phyloP scores from a whole-genome alignment of 2,113 vertebrate genomes.

The Oryzias javanicus region DNA sequence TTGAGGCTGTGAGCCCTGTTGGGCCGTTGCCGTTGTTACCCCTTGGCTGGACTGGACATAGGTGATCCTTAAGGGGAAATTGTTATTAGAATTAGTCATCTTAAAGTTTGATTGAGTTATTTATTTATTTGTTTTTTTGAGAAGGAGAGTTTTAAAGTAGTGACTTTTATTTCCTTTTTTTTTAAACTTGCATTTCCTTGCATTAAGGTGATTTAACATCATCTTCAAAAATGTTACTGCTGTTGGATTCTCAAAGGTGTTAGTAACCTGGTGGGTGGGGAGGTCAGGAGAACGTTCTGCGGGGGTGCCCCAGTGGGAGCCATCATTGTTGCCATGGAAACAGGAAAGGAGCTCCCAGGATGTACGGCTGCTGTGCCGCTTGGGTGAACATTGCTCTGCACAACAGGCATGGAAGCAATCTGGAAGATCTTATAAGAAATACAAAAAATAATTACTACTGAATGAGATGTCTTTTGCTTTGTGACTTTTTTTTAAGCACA shows the following conservation, averaged over 20 bases:
- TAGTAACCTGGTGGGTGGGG: conserved; percentile 84
- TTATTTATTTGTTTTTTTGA: background rate
- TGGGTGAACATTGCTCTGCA: conserved; percentile 75
- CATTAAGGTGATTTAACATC: background rate
- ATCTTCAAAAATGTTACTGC: background rate
- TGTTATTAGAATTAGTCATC: background rate
- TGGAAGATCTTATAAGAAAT: conserved; percentile 82
- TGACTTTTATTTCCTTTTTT: conserved; percentile 9
- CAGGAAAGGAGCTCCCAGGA: conserved; percentile 80
- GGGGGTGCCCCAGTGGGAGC: conserved; percentile 76
- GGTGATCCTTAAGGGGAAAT: conserved; percentile 78
- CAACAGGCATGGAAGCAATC: conserved; percentile 85
- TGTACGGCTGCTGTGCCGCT: conserved; percentile 57
- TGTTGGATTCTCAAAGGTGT: conserved; percentile 11
- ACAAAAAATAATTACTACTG: background rate
- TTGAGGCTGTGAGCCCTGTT: conserved; percentile 65
- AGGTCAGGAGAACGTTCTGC: conserved; percentile 86
- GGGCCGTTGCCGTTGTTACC: conserved; percentile 64
- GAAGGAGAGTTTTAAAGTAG: background rate
- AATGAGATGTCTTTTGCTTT: background rate
- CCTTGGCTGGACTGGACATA: conserved; percentile 84
- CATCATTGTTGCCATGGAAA: conserved; percentile 81
- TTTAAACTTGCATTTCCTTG: too few species aligned
- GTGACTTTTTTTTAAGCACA: background rate
- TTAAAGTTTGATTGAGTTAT: background rate